Conservation (phyloP, 2,797 vertebrate species). For the Heterohyrax brucei region DNA sequence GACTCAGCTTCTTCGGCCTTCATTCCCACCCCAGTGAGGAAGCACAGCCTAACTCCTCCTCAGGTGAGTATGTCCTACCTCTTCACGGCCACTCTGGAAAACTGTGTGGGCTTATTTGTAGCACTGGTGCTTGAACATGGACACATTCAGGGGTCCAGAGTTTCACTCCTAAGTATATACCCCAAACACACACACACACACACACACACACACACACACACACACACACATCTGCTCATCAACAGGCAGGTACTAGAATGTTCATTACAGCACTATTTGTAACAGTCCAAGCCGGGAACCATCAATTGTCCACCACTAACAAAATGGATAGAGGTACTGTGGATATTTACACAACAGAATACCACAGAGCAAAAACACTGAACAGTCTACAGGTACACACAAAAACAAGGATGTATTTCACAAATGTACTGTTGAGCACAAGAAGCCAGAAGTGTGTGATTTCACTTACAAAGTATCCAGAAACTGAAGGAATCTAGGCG, state of each 20-base stretch:
- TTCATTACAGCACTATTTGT: neutral
- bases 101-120: neutral
- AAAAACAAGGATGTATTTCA: neutral
- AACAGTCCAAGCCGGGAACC: neutral
- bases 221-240: neutral
- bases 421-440: neutral
- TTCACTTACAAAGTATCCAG: conserved; percentile 23
- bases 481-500: conserved; percentile 31
- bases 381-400: neutral
- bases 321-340: fast-evolving
- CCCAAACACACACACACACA: neutral
- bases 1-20: conserved; percentile 48
- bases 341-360: neutral
- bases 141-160: neutral
- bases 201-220: neutral
- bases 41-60: neutral
- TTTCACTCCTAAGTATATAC: neutral
- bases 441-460: neutral
- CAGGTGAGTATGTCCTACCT: neutral
- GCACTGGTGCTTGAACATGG: neutral
- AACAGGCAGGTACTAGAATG: neutral
- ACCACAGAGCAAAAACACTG: neutral
- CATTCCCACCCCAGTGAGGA: neutral
- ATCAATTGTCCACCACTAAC: neutral
- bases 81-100: neutral